These are phyloP conservation scores for Drosophila kepulauana DNA, from an alignment of 1,140 invertebrate genomes.

Conservation along the genomic window DNA sequence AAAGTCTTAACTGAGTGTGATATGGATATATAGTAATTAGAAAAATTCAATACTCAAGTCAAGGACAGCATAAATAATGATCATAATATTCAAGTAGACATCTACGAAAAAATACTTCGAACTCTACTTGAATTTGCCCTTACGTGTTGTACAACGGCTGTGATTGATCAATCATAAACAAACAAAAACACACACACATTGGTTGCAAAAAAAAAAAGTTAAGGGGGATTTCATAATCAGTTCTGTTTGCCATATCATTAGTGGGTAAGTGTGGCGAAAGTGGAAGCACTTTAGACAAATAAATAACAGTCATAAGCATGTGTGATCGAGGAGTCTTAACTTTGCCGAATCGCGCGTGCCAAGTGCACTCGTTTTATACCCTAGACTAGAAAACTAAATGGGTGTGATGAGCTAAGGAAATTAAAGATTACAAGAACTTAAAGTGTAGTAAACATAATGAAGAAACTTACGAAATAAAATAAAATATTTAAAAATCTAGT, in stretches of 20 bases:
- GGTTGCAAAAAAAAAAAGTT: not conserved
- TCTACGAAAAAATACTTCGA: not conserved
- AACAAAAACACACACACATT: conserved; percentile 16
- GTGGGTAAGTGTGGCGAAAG: conserved; percentile 46
- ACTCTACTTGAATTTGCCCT: not conserved
- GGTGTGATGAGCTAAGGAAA: no score
- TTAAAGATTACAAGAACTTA: not conserved
- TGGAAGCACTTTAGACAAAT: conserved; percentile 18
- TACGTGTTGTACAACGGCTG: conserved; percentile 3
- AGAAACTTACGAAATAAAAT: no score
- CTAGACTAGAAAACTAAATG: not conserved
- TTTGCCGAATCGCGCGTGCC: conserved; percentile 10
- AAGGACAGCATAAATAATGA: conserved; percentile 41
- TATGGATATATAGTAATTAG: conserved; percentile 27
- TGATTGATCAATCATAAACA: conserved; percentile 49
- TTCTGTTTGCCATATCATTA: conserved; percentile 44
- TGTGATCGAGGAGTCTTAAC: conserved; percentile 34
- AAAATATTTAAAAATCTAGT: no score
- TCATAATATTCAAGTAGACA: no score
- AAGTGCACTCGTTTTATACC: not conserved
- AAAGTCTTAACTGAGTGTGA: not conserved
- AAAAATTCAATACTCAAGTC: conserved; percentile 48
- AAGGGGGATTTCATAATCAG: conserved; percentile 30
- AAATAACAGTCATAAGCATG: conserved; percentile 27
- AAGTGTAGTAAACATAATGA: not conserved